Evolutionary conservation across 2,797 vertebrate species (phyloP).

Genomic region (Miichthys miiuy): DNA sequence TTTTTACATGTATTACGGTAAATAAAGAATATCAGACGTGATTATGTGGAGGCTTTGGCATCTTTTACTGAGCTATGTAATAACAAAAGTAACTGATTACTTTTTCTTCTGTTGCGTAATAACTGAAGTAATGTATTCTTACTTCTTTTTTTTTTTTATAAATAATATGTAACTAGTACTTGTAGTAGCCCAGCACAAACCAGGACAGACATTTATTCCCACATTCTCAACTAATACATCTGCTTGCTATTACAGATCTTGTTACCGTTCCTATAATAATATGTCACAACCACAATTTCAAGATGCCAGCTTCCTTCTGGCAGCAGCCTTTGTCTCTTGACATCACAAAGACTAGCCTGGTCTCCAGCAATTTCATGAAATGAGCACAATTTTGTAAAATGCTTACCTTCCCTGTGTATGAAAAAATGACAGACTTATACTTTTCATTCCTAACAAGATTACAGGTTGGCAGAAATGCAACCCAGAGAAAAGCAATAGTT

Average conservation of each 20-base stretch:
- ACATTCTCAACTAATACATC: constrained; percentile 7
- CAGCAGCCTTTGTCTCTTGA: not conserved
- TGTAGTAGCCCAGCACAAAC: not conserved
- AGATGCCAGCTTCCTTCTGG: constrained; percentile 6
- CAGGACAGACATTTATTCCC: not conserved
- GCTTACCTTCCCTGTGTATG: constrained; percentile 2
- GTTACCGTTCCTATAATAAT: not conserved
- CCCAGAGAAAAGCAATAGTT: constrained; percentile 6
- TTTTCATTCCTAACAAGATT: constrained; percentile 7
- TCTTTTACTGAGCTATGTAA: not conserved
- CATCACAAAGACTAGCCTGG: constrained; percentile 25
- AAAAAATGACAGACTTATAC: constrained; percentile 36
- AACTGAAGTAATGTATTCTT: not conserved
- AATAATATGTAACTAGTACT: not conserved
- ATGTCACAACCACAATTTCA: not conserved
- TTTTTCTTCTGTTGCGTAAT: not conserved
- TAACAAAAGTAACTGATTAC: not conserved
- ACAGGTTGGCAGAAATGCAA: not conserved
- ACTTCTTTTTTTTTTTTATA: not conserved
- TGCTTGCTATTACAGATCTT: not conserved
- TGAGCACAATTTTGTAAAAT: constrained; percentile 38
- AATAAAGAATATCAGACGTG: not conserved
- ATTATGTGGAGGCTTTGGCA: not conserved
- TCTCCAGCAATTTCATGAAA: constrained; percentile 42
- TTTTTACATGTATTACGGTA: not conserved